Conservation (phyloP, 1,140 invertebrate genomes). For the Trichonephila clavata region DNA sequence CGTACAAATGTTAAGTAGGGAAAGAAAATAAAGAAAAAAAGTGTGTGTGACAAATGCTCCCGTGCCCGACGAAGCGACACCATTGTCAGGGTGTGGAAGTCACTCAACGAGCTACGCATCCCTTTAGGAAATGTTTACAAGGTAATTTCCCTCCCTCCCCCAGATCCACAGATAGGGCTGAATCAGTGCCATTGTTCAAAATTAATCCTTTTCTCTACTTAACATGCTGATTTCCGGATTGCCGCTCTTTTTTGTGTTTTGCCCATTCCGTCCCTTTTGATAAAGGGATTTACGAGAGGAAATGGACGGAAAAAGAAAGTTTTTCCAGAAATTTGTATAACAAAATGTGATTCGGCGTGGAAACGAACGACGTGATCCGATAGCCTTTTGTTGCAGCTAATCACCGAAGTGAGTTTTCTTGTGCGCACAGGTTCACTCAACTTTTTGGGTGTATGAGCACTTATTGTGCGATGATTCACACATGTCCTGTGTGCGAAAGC, state of each 20-base stretch:
- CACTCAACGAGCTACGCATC: constrained; percentile 52
- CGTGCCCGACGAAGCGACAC: constrained; percentile 37
- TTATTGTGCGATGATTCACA: constrained; percentile 10
- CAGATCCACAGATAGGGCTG: constrained; percentile 55
- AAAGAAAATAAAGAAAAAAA: not conserved
- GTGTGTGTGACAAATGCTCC: not conserved
- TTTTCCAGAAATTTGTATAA: constrained; percentile 62
- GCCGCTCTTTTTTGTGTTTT: not conserved
- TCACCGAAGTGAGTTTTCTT: constrained; percentile 21
- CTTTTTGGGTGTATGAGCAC: constrained; percentile 30
- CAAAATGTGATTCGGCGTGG: constrained; percentile 57
- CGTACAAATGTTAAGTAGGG: not conserved
- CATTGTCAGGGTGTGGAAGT: constrained; percentile 32
- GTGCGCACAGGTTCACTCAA: constrained; percentile 50
- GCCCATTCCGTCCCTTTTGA: constrained; percentile 7
- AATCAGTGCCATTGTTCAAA: constrained; percentile 58
- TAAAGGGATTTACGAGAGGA: constrained; percentile 67
- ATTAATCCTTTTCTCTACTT: constrained; percentile 66
- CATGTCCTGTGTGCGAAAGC: not conserved
- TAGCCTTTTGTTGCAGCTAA: constrained; percentile 43
- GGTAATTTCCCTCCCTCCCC: constrained; percentile 42
- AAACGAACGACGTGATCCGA: constrained; percentile 43
- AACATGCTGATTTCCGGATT: constrained; percentile 70
- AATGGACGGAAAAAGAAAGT: constrained; percentile 47
- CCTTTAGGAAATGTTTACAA: constrained; percentile 72